Conservation (phyloP, 2,113 vertebrate species). For the Hippocampus mohnikei region DNA sequence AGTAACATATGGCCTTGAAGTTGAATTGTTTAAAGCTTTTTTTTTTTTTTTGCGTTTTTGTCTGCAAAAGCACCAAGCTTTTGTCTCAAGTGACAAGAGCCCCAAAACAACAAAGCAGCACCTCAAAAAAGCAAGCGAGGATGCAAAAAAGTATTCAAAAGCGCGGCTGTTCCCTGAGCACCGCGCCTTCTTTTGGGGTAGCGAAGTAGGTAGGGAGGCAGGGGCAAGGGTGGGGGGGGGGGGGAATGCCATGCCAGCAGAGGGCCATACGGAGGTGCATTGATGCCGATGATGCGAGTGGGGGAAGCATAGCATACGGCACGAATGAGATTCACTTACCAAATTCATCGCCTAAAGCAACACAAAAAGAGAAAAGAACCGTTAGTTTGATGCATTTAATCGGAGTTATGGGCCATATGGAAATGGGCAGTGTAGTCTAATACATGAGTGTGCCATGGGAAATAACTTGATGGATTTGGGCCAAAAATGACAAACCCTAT, state of each 20-base stretch:
- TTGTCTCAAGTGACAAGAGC: slow-evolving; percentile 25
- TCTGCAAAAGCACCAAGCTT: slow-evolving; percentile 13
- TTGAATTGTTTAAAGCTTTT: neutral
- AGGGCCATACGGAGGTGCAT: slow-evolving; percentile 45
- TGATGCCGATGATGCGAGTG: slow-evolving; percentile 52
- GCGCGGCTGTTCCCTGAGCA: slow-evolving; percentile 33
- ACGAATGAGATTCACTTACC: slow-evolving; percentile 83
- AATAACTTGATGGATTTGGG: neutral
- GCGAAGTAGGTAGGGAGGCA: neutral
- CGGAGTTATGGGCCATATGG: neutral
- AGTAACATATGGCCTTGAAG: neutral
- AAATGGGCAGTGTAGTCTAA: neutral
- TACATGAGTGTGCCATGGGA: neutral
- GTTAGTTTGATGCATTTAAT: slow-evolving; percentile 61
- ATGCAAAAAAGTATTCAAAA: slow-evolving; percentile 37
- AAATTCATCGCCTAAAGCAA: slow-evolving; percentile 96
- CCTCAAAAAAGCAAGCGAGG: slow-evolving; percentile 59
- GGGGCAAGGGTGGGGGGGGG: slow-evolving; percentile 20
- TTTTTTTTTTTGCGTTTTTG: neutral
- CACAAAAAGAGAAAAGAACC: slow-evolving; percentile 69
- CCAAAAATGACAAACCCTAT: neutral
- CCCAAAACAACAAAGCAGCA: slow-evolving; percentile 41
- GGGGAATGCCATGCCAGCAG: slow-evolving; percentile 65
- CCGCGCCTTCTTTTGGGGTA: slow-evolving; percentile 23
- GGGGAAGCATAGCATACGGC: slow-evolving; percentile 50